Evolutionary conservation across 2,113 vertebrate genomes (phyloP).

Genomic region (Scalopus aquaticus): DNA sequence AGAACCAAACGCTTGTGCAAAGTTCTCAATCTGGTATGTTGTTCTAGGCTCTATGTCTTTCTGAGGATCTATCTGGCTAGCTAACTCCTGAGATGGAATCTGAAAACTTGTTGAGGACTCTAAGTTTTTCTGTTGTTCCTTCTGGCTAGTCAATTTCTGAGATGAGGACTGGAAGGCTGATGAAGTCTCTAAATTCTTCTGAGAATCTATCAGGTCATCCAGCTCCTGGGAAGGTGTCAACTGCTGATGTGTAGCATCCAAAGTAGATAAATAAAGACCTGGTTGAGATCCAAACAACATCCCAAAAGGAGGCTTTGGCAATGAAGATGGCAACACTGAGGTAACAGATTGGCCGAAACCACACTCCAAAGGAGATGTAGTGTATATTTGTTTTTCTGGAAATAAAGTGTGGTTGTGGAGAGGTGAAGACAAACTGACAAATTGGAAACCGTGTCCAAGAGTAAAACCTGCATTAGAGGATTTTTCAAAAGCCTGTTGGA

Average conservation of each 20-base stretch:
- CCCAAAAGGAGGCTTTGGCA: slow-evolving; percentile 97
- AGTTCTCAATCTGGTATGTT: slow-evolving; percentile 99
- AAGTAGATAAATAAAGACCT: slow-evolving; percentile 93
- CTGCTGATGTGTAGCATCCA: slow-evolving; percentile 97
- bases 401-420: slow-evolving; percentile 95
- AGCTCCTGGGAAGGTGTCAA: slow-evolving; percentile 99
- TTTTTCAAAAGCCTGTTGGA: slow-evolving; percentile 98
- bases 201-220: slow-evolving; percentile 97
- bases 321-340: slow-evolving; percentile 94
- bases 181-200: slow-evolving; percentile 91
- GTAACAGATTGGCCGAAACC: slow-evolving; percentile 94
- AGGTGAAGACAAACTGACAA: slow-evolving; percentile 94
- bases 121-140: slow-evolving; percentile 93
- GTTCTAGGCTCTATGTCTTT: slow-evolving; percentile 93
- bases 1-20: slow-evolving; percentile 99
- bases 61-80: slow-evolving; percentile 92
- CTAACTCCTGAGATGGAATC: slow-evolving; percentile 93
- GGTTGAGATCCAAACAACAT: slow-evolving; percentile 96
- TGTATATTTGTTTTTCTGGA: slow-evolving; percentile 96
- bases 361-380: slow-evolving; percentile 95
- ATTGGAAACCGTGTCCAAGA: slow-evolving; percentile 93
- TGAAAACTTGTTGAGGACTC: slow-evolving; percentile 91
- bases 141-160: slow-evolving; percentile 94
- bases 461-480: slow-evolving; percentile 95
- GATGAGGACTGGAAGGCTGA: slow-evolving; percentile 93